Percentiles rank a stretch among this genome's conserved stretches.
Evolutionary conservation across 2,888 invertebrate species (phyloP).

Genomic region (Cenopis cana): DNA sequence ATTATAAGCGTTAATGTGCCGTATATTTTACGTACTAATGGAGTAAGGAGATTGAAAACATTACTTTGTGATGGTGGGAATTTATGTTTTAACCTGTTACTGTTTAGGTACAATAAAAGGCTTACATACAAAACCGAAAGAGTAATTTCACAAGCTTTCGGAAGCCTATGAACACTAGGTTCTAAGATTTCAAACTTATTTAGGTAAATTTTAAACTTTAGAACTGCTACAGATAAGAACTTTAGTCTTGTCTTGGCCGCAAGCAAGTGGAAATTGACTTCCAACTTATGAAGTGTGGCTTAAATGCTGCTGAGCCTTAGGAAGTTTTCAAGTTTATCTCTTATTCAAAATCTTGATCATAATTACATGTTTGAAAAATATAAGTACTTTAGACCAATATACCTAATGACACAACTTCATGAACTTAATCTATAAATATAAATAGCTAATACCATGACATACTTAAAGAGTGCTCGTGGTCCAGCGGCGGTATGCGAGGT

Average conservation of each 20-base stretch:
- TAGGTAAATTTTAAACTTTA: not conserved
- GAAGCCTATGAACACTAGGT: not conserved
- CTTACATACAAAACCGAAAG: no score
- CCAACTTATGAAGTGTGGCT: conserved; percentile 22
- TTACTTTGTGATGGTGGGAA: not conserved
- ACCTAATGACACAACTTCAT: not conserved
- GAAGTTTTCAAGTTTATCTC: conserved; percentile 32
- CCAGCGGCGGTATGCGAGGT: no score
- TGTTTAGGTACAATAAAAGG: no score
- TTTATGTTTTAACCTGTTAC: no score
- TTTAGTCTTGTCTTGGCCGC: conserved; percentile 26
- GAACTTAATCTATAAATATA: not conserved
- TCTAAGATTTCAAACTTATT: not conserved
- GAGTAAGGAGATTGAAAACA: not conserved
- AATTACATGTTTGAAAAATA: conserved; percentile 1
- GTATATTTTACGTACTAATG: not conserved
- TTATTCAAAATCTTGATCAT: conserved; percentile 3
- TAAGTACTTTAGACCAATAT: not conserved
- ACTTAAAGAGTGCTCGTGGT: no score
- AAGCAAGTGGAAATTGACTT: conserved; percentile 35
- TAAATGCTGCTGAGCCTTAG: conserved; percentile 17
- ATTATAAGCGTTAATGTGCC: conserved; percentile 20
- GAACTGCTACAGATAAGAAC: conserved; percentile 19
- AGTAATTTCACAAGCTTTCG: not conserved
- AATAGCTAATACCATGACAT: not conserved